Evolutionary conservation across 2,888 invertebrate species (phyloP).

Genomic region (Drosophila paramelanica): DNA sequence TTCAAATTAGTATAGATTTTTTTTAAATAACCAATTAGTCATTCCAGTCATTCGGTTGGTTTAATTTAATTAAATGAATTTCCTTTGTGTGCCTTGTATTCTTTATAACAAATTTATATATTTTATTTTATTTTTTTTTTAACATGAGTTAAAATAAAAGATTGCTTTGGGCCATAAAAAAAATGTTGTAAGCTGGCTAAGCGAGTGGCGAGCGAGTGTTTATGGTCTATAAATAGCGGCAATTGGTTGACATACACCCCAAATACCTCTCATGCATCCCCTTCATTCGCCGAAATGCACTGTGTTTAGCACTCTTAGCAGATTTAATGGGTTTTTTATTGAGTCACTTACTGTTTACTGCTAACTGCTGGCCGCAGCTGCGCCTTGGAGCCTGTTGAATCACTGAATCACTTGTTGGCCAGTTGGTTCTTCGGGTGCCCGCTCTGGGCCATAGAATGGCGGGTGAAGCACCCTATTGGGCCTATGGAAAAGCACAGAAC

Average conservation of each 20-base stretch:
- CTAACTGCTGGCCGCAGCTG: conserved; percentile 41
- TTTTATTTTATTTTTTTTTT: background rate
- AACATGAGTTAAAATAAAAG: conserved; percentile 18
- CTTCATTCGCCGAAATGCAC: conserved; percentile 41
- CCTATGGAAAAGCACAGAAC: conserved; percentile 27
- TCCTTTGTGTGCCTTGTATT: background rate
- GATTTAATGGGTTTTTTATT: conserved; percentile 63
- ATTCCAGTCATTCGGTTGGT: background rate
- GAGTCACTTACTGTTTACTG: conserved; percentile 58
- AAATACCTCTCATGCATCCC: background rate
- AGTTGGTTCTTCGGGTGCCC: conserved; percentile 1
- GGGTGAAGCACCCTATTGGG: conserved; percentile 63
- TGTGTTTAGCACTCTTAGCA: conserved; percentile 50
- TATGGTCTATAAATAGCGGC: conserved; percentile 57
- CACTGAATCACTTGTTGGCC: conserved; percentile 19
- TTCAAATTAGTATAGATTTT: background rate
- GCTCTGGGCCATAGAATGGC: background rate
- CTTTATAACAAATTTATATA: conserved; percentile 24
- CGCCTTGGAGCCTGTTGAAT: conserved; percentile 45
- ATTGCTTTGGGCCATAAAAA: conserved; percentile 19
- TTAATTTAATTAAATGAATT: background rate
- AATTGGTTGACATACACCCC: conserved; percentile 27
- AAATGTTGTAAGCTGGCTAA: conserved; percentile 26
- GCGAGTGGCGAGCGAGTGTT: conserved; percentile 24
- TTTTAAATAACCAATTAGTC: conserved; percentile 24